These are phyloP conservation scores for Platynereis dumerilii DNA, from an alignment of 2,888 invertebrate genomes.

Conservation along the genomic window DNA sequence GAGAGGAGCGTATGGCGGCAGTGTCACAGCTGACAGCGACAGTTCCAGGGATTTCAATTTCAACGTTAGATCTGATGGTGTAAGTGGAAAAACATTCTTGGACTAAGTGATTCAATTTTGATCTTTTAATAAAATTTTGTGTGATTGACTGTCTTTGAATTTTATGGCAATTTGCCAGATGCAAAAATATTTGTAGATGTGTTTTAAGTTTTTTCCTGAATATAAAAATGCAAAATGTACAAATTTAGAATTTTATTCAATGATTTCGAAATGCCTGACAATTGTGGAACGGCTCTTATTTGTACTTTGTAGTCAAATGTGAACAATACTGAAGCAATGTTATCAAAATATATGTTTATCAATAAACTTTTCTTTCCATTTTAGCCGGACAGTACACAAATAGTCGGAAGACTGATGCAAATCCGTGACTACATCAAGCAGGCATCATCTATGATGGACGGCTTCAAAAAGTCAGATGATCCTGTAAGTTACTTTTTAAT, in stretches of 20 bases:
- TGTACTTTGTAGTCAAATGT: no score
- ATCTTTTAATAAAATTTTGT: neutral
- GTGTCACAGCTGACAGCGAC: constrained; percentile 3
- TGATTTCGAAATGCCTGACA: no score
- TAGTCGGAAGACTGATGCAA: constrained; percentile 60
- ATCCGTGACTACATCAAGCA: constrained; percentile 62
- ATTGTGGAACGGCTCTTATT: no score
- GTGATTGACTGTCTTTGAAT: no score
- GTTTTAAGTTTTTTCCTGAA: no score
- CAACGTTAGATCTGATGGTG: constrained; percentile 22
- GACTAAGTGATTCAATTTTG: neutral
- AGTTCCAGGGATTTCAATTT: constrained; percentile 11
- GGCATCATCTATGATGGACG: constrained; percentile 57
- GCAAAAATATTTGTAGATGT: no score
- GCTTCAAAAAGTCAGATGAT: constrained; percentile 41
- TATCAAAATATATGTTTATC: neutral
- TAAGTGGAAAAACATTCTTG: neutral
- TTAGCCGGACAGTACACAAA: constrained; percentile 58
- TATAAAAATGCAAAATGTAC: no score
- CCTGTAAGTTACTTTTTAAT: constrained; percentile 20
- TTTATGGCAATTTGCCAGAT: no score
- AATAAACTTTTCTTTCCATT: neutral
- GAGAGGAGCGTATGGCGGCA: no score
- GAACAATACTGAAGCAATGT: neutral
- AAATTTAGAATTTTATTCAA: no score